Percentiles rank a stretch among this genome's conserved stretches.
phyloP scores from a whole-genome alignment of 2,888 invertebrate genomes.

The Oasisia sp. region DNA sequence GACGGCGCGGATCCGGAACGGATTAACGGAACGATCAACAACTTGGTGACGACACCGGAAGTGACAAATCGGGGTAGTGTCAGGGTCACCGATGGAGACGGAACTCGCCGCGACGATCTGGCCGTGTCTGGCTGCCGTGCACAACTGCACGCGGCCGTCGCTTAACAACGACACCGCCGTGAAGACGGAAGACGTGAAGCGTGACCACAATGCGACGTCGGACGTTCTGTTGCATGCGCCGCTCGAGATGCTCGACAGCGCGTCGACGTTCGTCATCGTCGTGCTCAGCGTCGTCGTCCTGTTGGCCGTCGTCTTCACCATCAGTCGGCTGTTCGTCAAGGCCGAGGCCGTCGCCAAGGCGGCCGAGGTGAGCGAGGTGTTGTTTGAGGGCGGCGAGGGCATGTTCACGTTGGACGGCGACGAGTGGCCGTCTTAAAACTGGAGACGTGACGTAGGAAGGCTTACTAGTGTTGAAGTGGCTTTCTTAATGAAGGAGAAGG shows the following conservation, averaged over 20 bases:
- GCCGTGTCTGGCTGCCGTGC: background rate
- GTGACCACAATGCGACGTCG: background rate
- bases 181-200: background rate
- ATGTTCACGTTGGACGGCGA: background rate
- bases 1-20: background rate
- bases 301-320: constrained; percentile 5
- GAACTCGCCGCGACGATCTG: background rate
- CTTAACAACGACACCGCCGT: background rate
- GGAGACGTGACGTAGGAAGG: background rate
- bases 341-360: background rate
- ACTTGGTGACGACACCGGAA: background rate
- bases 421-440: background rate
- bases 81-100: background rate
- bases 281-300: background rate
- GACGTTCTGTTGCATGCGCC: background rate
- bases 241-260: background rate
- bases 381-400: background rate
- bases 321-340: constrained; percentile 1
- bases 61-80: background rate
- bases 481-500: too few relatives aligned
- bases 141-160: background rate
- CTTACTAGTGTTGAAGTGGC: background rate
- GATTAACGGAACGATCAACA: background rate
- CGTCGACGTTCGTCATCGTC: background rate
- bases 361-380: background rate